Base-by-base conservation (phyloP, 2,888 invertebrate genomes). In the Adineta ricciae region DNA sequence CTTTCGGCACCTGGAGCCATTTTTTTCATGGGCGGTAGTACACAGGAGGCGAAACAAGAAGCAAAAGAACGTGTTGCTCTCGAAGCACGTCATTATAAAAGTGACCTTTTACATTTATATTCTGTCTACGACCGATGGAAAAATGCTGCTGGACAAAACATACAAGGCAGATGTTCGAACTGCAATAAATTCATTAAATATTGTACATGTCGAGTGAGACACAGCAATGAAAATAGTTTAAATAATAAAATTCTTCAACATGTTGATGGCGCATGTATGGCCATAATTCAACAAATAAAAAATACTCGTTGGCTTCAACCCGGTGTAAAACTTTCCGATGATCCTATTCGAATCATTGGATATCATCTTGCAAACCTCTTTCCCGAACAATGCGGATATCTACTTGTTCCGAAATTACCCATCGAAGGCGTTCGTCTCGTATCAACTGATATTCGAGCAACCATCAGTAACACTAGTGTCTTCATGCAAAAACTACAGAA, bases 191-290 rank as follows among this genome's bases (percentile, higher is more conserved):
- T 36, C 11, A 49, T 19, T 8, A 83, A 41, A 54, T 83, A 36
- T 49, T 36, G 46, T 50, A 38, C 21, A 83, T 83, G 83, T 46
- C 83, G 83, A 16, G 46, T 83, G 21, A 41, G 19, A 46, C 83
- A 83, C 16, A 83, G 83, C 24, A 83, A 83, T 54, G 50, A 50
- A 38, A 83, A 83, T 41, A 38, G 83, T 32, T 54, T 83, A 32
- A 83, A 83, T 46, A 83, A 83, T 24, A 83, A 83, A 54, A 54
- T 83, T 54, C 50, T 83, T 50, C 52, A 83, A 54, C 41, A 83
- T 54, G 49, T 83, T 83, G 83, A 83, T 50, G 54, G 9, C 16
- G 46, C 83, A 54, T 54, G 83, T 52, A 83, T 11, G 7, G 49
- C 83, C 0, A 36, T 49, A 4, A 21, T 19, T 24, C 46, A 49